These are phyloP conservation scores for Dasyornis broadbenti DNA, from an alignment of 2,113 vertebrate species.

Conservation along the genomic window DNA sequence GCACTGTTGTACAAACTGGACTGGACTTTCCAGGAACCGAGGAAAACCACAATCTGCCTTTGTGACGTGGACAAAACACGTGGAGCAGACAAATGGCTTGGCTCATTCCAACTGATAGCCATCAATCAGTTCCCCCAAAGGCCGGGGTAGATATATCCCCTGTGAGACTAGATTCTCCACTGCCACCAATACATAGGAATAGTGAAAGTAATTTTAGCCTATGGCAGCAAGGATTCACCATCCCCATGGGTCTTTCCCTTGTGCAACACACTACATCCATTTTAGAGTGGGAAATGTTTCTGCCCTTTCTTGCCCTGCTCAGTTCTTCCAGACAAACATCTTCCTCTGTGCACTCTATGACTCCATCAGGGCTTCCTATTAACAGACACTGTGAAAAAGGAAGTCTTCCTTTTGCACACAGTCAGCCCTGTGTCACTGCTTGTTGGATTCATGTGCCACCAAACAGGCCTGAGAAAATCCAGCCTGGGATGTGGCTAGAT, in stretches of 20 bases:
- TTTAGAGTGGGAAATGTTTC: neutral
- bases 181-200: neutral
- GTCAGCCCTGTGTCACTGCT: neutral
- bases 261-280: neutral
- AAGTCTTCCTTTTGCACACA: neutral
- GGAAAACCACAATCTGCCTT: neutral
- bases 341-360: neutral
- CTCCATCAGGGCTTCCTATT: neutral
- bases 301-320: neutral
- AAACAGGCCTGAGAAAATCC: neutral
- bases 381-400: neutral
- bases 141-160: neutral
- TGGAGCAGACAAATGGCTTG: neutral
- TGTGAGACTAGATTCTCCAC: neutral
- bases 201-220: neutral
- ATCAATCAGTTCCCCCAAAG: neutral
- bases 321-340: neutral
- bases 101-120: neutral
- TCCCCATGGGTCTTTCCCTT: neutral
- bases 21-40: constrained; percentile 3
- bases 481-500: neutral
- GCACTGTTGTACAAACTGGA: neutral
- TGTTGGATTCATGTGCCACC: neutral
- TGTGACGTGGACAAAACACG: neutral
- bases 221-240: neutral